Conservation (phyloP, 2,888 invertebrate genomes). For the Spodoptera exigua region DNA sequence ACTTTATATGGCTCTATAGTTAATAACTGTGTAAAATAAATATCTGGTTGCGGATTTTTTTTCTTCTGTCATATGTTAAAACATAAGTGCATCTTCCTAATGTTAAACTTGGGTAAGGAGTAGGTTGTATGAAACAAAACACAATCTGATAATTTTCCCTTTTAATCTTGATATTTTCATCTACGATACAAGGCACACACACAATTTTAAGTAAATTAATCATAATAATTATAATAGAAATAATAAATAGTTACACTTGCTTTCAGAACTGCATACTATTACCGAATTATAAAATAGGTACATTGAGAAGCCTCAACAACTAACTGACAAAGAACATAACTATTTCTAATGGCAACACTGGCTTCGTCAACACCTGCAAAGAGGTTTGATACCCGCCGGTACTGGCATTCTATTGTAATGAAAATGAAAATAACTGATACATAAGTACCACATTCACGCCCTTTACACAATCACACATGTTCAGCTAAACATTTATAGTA, state of each 20-base stretch:
- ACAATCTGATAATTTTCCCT: slow-evolving; percentile 86
- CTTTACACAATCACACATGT: slow-evolving; percentile 84
- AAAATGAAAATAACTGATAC: slow-evolving; percentile 78
- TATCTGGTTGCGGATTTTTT: too few species aligned
- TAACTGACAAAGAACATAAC: slow-evolving; percentile 74
- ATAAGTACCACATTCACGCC: slow-evolving; percentile 84
- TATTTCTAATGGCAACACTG: slow-evolving; percentile 72
- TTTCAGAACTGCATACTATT: slow-evolving; percentile 77
- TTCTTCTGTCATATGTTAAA: too few species aligned
- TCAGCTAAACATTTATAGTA: slow-evolving; percentile 89
- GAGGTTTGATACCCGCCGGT: slow-evolving; percentile 58
- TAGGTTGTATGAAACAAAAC: slow-evolving; percentile 69
- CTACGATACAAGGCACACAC: slow-evolving; percentile 93
- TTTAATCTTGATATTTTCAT: slow-evolving; percentile 91
- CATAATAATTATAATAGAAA: slow-evolving; percentile 82
- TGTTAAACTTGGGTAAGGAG: slow-evolving; percentile 11
- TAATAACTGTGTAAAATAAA: too few species aligned
- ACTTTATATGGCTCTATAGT: too few species aligned
- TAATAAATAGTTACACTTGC: slow-evolving; percentile 86
- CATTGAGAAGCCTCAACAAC: slow-evolving; percentile 73
- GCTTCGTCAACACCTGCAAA: slow-evolving; percentile 39
- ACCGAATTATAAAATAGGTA: slow-evolving; percentile 73
- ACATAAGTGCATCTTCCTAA: neutral
- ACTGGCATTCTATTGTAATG: slow-evolving; percentile 69
- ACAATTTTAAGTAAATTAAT: slow-evolving; percentile 89